Evolutionary conservation across 2,888 invertebrate genomes (phyloP), one percentile per base, ranked within the genome.

Genomic region (Melinaea marsaeus): DNA sequence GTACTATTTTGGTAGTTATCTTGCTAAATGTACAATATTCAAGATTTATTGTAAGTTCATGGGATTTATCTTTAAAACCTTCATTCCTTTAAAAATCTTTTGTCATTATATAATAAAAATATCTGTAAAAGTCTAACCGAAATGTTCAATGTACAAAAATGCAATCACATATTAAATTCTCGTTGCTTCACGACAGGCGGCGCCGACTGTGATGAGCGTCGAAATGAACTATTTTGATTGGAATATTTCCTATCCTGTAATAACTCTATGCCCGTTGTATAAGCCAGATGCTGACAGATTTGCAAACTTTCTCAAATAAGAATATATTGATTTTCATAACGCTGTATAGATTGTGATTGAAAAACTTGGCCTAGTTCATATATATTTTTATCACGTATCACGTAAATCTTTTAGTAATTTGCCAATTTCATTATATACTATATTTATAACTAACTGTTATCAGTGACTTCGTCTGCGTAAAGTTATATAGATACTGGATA

Each of bases 181-280:
- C 32, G 9, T 51, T 51, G 32, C 11, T 51, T 9, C 32, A 32
- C 32, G 7, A 51, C 87, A 93, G 88, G 92, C 92, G 72, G 92
- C 94, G 61, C 94, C 94, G 9, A 93, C 93, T 62, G 94, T 95
- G 13, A 93, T 94, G 78, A 94, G 94, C 56, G 94, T 94, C 80
- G 94, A 95, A 79, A 92, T 93, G 74, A 93, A 95, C 78, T 92
- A 94, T 73, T 92, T 94, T 70, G 91, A 93, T 64, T 94, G 94
- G 94, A 93, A 93, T 69, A 92, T 95, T 0, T 92, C 93, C 0
- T 94, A 93, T 74, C 95, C 95, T 4, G 90, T 93, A 2, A 82
- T 94, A 34, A 93, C 95, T 0, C 85, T 95, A 66, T 95, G 95
- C 74, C 93, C 94, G 0, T 74, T 87, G 0, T 83, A 86, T 56